A percentile compares a stretch with the other conserved stretches of the same genome.
Evolutionary conservation across 2,797 vertebrate species (phyloP).

Genomic region (Cyprinella venusta): DNA sequence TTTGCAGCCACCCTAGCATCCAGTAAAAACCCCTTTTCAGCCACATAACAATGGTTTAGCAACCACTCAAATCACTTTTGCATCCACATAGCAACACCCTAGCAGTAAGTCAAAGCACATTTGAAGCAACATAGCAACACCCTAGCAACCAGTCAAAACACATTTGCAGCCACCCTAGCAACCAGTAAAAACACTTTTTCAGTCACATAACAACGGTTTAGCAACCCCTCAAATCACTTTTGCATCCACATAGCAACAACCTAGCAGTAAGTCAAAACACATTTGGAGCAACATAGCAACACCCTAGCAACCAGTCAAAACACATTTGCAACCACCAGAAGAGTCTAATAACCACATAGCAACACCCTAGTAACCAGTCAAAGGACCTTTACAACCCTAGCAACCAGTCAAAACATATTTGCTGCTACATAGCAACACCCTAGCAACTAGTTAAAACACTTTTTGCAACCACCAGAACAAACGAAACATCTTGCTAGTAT

Average conservation of each 20-base stretch:
- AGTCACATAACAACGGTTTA: accelerated
- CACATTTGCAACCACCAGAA: background rate
- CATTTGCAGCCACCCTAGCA: background rate
- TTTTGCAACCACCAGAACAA: too few species aligned
- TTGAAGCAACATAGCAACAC: background rate
- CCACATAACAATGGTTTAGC: background rate
- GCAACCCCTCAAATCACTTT: background rate
- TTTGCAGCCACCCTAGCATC: background rate
- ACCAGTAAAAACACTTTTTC: background rate
- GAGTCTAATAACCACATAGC: background rate
- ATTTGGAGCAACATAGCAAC: background rate
- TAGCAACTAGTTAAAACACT: background rate
- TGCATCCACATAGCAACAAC: background rate
- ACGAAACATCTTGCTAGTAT: too few species aligned
- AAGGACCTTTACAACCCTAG: background rate
- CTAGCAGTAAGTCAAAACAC: background rate
- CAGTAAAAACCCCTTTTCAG: background rate
- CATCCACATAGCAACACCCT: background rate
- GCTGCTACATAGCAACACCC: background rate
- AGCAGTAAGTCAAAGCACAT: background rate
- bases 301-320: background rate
- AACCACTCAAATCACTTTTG: background rate
- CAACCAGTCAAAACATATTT: background rate
- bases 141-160: background rate
- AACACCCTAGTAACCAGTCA: background rate